Conservation (phyloP, 2,113 vertebrate genomes). For the Lepisosteus oculatus region DNA sequence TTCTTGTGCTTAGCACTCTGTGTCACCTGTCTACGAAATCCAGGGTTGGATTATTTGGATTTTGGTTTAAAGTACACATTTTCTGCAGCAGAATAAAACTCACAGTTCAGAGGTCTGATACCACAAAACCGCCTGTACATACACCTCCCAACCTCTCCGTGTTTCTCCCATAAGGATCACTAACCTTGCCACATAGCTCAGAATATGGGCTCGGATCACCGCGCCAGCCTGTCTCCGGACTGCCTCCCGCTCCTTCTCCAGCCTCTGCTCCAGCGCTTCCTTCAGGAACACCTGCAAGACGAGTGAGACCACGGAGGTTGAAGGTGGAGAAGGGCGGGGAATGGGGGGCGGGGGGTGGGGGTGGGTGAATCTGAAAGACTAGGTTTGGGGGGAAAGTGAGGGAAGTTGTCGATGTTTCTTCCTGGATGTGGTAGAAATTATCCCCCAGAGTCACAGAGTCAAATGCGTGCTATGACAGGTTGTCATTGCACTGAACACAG, state of each 20-base stretch:
- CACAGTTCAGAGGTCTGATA: too few species aligned
- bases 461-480: constrained; percentile 7
- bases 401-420: constrained; percentile 19
- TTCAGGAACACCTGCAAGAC: constrained; percentile 85
- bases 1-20: too few species aligned
- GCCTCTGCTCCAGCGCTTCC: constrained; percentile 88
- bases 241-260: constrained; percentile 86
- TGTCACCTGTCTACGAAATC: too few species aligned
- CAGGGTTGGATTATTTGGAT: too few species aligned
- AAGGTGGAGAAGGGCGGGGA: background rate
- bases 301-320: constrained; percentile 26
- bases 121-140: background rate
- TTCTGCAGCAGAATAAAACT: too few species aligned
- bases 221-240: constrained; percentile 80
- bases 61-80: too few species aligned
- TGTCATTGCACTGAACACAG: constrained; percentile 48
- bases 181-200: constrained; percentile 93
- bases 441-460: constrained; percentile 45
- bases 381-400: too few species aligned
- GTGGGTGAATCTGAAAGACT: background rate
- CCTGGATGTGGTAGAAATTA: constrained; percentile 29
- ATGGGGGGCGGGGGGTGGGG: constrained; percentile 5
- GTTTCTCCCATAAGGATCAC: constrained; percentile 27
- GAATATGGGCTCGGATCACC: constrained; percentile 87
- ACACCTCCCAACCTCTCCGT: background rate